phyloP scores from a whole-genome alignment of 2,888 invertebrate genomes.

The Alloscopus bannaensis region DNA sequence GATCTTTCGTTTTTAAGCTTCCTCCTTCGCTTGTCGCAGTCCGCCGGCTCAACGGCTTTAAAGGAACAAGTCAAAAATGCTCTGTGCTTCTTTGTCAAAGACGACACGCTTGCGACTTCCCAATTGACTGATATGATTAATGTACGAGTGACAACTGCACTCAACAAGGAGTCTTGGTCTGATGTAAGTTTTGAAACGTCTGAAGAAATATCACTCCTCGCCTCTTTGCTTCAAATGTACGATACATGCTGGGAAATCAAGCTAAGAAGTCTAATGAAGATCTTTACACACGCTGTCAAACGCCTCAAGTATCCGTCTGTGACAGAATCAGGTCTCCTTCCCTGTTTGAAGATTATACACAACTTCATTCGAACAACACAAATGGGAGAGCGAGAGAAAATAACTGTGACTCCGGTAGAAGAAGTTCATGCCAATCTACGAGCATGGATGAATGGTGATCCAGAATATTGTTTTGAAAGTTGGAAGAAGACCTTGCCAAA shows the following conservation, averaged over 20 bases:
- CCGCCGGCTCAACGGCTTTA: slow-evolving; percentile 72
- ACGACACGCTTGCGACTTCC: slow-evolving; percentile 70
- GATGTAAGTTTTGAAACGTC: slow-evolving; percentile 77
- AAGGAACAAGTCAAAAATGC: slow-evolving; percentile 73
- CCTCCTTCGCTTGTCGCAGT: slow-evolving; percentile 71
- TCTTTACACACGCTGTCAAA: slow-evolving; percentile 88
- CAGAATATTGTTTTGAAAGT: slow-evolving; percentile 82
- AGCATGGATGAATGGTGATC: slow-evolving; percentile 85
- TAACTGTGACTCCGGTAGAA: slow-evolving; percentile 79
- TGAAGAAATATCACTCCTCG: slow-evolving; percentile 91
- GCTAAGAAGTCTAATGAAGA: slow-evolving; percentile 87
- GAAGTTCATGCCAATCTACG: slow-evolving; percentile 83
- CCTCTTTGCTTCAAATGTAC: slow-evolving; percentile 91
- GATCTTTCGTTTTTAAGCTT: slow-evolving; percentile 72
- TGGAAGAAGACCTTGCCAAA: slow-evolving; percentile 82
- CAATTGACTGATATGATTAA: slow-evolving; percentile 72
- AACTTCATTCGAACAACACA: slow-evolving; percentile 79
- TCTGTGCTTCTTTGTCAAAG: slow-evolving; percentile 73
- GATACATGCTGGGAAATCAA: slow-evolving; percentile 97
- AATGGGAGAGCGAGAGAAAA: slow-evolving; percentile 76
- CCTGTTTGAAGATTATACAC: slow-evolving; percentile 94
- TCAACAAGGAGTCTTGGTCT: slow-evolving; percentile 75
- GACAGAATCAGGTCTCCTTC: slow-evolving; percentile 92
- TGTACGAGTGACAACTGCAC: slow-evolving; percentile 67
- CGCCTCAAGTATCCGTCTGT: slow-evolving; percentile 89